Evolutionary conservation across 2,888 invertebrate species (phyloP), one percentile per base, ranked within the genome.

Genomic region (Muschampia plurimacula): DNA sequence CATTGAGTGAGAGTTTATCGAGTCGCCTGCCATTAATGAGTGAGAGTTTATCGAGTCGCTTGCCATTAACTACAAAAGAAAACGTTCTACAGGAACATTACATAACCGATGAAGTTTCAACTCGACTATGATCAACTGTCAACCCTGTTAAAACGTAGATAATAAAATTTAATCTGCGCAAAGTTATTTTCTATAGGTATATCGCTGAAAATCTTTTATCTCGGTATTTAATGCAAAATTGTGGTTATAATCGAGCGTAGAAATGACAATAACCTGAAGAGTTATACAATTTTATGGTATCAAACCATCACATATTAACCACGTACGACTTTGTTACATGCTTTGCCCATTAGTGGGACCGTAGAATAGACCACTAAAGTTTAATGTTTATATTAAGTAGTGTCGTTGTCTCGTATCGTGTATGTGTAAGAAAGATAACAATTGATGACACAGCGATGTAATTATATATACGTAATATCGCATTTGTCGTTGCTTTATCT

Each of bases 341-440:
- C 84, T 94, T 95, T 91, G 81, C 86, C 94, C 94, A 95, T 95
- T 95, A 95, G 92, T 86, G 83, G 78, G 79, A 77, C 79, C 81
- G 79, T 78, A 80, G 85, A 86, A 87, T 83, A 83, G 84, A 77
- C 81, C 79, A 86, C 81, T 93, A 88, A 93, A 91, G 84, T 89
- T 89, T 86, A 88, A 92, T 91, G 90, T 92, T 92, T 92, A 92
- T 89, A 87, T 89, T 84, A 82, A 81, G 80, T 80, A 81, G 78
- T 78, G 74, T 75, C 63, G 76, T 67, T 57, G 74, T 55, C 68
- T 67, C 67, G 76, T 76, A 77, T 72, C 75, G 74, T 77, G 80
- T 76, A 77, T 78, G 79, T 76, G 78, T 78, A 77, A 80, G 80
- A 78, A 79, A 78, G 76, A 72, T 77, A 75, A 78, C 78, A 80